Conservation (phyloP, 92 coral and sea anemone genomes). For the Palythoa caribaeorum region DNA sequence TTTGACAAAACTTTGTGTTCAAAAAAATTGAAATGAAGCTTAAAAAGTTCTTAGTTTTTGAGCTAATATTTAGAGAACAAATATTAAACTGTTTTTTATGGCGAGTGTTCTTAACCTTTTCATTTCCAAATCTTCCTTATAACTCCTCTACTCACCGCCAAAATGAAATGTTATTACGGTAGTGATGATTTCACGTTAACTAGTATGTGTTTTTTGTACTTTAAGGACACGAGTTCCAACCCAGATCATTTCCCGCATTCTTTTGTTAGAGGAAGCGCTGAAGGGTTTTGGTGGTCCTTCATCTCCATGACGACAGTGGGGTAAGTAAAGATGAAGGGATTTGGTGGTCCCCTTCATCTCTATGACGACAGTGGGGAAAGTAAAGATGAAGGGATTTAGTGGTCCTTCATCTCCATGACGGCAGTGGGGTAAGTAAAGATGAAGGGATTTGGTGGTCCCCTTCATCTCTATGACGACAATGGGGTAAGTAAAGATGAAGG, state of each 20-base stretch:
- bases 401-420: slow-evolving; percentile 22
- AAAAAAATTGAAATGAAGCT: too few species aligned
- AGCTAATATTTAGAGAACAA: too few species aligned
- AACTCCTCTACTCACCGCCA: too few species aligned
- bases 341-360: slow-evolving; percentile 1
- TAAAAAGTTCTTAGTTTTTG: too few species aligned
- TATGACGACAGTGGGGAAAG: slow-evolving; percentile 23
- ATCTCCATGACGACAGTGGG: slow-evolving; percentile 76
- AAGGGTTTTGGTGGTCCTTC: slow-evolving; percentile 30
- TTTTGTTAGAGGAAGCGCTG: slow-evolving; percentile 72
- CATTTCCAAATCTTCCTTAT: too few species aligned
- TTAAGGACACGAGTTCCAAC: slow-evolving; percentile 71
- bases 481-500: slow-evolving; percentile 12
- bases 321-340: slow-evolving; percentile 52
- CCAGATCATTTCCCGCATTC: slow-evolving; percentile 77
- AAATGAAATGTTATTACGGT: too few species aligned
- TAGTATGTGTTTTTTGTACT: too few species aligned
- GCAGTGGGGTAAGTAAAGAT: not conserved
- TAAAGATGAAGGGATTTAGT: not conserved
- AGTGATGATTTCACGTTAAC: too few species aligned
- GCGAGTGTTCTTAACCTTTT: too few species aligned
- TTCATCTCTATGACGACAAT: slow-evolving; percentile 27
- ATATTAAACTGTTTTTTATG: too few species aligned
- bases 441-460: slow-evolving; percentile 87
- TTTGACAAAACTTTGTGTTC: too few species aligned